A percentile compares a stretch with the other conserved stretches of the same genome.
Conservation (phyloP, 2,797 vertebrate species). For the Alcedo quadribrachys region DNA sequence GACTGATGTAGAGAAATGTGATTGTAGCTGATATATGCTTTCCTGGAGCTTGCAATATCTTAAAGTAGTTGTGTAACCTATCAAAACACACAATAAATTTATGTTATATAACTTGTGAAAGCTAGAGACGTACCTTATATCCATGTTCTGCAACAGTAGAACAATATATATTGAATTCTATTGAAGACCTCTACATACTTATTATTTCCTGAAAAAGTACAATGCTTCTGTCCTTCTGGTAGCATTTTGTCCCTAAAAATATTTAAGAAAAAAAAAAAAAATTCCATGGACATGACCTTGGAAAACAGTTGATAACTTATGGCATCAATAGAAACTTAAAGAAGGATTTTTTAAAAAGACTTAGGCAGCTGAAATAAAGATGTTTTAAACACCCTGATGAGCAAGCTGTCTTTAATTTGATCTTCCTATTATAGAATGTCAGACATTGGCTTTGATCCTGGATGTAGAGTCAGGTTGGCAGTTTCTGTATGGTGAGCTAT, state of each 20-base stretch:
- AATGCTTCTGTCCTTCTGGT: neutral
- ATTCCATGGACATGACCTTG: neutral
- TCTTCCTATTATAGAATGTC: conserved; percentile 37
- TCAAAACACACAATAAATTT: neutral
- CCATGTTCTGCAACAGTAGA: neutral
- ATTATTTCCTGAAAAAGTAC: neutral
- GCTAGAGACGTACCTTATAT: neutral
- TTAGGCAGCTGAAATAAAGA: neutral
- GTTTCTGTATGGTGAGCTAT: neutral
- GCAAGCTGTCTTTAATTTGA: conserved; percentile 32
- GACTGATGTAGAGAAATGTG: neutral
- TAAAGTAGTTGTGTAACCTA: neutral
- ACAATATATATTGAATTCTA: neutral
- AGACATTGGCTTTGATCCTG: conserved; percentile 51
- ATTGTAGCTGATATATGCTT: neutral
- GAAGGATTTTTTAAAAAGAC: neutral
- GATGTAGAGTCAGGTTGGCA: conserved; percentile 28
- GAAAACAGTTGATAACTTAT: neutral
- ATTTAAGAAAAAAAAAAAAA: neutral
- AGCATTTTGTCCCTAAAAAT: neutral
- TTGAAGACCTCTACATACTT: neutral
- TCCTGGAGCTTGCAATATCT: neutral
- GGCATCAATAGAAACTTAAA: neutral
- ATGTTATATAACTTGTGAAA: neutral
- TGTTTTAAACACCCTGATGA: conserved; percentile 30